A percentile compares a stretch with the other conserved stretches of the same genome.
These are phyloP conservation scores for Stomorhina lunata DNA, from an alignment of 2,888 invertebrate genomes.

Conservation along the genomic window DNA sequence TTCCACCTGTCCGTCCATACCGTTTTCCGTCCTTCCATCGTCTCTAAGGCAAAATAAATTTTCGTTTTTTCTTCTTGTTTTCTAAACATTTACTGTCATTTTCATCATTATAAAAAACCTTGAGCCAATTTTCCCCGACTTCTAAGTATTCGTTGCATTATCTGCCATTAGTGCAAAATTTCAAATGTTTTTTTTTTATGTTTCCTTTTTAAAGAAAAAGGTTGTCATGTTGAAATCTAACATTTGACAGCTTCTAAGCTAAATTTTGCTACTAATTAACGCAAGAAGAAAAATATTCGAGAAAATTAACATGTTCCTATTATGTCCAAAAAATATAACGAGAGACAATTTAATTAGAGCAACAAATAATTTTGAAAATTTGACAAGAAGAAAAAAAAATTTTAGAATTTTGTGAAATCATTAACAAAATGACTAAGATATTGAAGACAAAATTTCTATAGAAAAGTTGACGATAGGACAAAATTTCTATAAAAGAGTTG, in stretches of 20 bases:
- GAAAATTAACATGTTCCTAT: constrained; percentile 40
- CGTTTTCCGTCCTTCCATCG: too few species aligned
- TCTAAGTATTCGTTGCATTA: not conserved
- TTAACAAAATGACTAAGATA: too few species aligned
- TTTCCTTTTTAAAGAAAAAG: not conserved
- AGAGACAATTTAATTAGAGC: constrained; percentile 62
- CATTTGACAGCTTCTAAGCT: constrained; percentile 37
- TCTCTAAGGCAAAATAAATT: not conserved
- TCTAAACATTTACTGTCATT: not conserved
- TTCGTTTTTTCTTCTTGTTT: constrained; percentile 1
- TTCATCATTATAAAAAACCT: not conserved
- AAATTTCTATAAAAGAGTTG: too few species aligned
- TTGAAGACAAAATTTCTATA: too few species aligned
- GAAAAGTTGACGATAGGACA: too few species aligned
- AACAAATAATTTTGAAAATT: too few species aligned
- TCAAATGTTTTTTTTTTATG: not conserved
- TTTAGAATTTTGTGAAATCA: too few species aligned
- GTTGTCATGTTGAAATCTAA: constrained; percentile 13
- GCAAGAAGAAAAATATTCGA: not conserved
- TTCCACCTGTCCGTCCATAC: too few species aligned
- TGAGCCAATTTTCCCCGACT: not conserved
- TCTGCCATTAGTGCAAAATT: constrained; percentile 2
- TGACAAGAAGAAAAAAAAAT: too few species aligned
- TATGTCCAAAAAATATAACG: constrained; percentile 50
- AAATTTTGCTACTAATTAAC: constrained; percentile 45